phyloP scores from a whole-genome alignment of 1,140 invertebrate species.

The Parasteatoda tepidariorum region DNA sequence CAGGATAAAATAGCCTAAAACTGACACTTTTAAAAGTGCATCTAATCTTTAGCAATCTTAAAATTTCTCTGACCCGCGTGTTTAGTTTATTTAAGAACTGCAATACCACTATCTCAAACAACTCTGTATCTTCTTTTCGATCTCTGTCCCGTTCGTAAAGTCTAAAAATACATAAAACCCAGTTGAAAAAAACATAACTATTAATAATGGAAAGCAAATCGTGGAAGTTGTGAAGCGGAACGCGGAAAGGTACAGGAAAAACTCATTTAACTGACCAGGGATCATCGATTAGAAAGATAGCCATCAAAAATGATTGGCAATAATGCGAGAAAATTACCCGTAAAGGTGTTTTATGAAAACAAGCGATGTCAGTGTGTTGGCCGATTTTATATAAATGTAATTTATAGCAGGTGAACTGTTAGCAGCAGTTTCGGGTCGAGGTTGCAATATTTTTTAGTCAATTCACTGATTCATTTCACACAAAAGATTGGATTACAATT shows the following conservation, averaged over 20 bases:
- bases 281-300: slow-evolving; percentile 8
- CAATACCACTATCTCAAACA: neutral
- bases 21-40: no score
- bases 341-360: no score
- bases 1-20: no score
- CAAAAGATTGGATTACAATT: no score
- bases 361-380: no score
- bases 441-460: no score
- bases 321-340: neutral
- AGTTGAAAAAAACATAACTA: neutral
- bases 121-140: neutral
- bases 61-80: neutral
- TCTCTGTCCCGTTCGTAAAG: neutral
- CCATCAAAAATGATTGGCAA: neutral
- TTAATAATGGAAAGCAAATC: slow-evolving; percentile 5
- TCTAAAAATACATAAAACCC: slow-evolving; percentile 3
- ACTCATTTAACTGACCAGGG: slow-evolving; percentile 20
- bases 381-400: no score
- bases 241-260: slow-evolving; percentile 30
- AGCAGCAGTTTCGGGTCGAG: no score
- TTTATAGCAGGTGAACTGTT: no score
- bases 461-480: no score
- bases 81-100: neutral
- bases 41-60: no score
- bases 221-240: neutral